phyloP scores from a whole-genome alignment of 92 coral and sea anemone species.

The Bergia sp. region DNA sequence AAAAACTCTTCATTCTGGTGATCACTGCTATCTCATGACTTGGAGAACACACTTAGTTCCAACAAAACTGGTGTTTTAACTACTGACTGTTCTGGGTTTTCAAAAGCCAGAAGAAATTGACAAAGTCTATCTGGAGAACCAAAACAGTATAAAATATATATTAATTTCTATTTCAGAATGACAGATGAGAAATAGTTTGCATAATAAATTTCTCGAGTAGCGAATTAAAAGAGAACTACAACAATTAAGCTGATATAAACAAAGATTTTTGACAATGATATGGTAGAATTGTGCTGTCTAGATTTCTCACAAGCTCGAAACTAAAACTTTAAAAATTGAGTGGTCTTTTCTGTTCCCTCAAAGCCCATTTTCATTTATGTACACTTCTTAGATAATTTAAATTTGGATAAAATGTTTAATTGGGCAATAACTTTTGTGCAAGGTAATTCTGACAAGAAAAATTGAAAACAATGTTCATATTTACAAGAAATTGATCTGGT shows the following conservation, averaged over 20 bases:
- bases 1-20: neutral
- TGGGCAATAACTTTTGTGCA: conserved; percentile 17
- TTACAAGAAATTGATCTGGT: conserved; percentile 32
- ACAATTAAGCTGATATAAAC: neutral
- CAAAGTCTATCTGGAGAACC: neutral
- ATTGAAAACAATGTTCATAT: conserved; percentile 14
- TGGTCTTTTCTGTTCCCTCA: neutral
- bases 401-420: neutral
- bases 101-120: neutral
- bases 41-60: neutral
- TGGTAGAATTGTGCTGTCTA: neutral
- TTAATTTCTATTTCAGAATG: too few relatives aligned
- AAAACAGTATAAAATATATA: too few relatives aligned
- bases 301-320: neutral
- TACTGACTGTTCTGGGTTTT: neutral
- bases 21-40: neutral
- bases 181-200: neutral
- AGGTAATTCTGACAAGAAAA: conserved; percentile 36
- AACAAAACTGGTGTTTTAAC: neutral
- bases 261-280: neutral
- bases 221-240: neutral
- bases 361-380: neutral
- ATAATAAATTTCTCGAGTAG: neutral
- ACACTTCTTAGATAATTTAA: neutral
- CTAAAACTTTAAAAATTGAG: neutral